Evolutionary conservation across 2,797 vertebrate species (phyloP).

Genomic region (Rallus crepitans): DNA sequence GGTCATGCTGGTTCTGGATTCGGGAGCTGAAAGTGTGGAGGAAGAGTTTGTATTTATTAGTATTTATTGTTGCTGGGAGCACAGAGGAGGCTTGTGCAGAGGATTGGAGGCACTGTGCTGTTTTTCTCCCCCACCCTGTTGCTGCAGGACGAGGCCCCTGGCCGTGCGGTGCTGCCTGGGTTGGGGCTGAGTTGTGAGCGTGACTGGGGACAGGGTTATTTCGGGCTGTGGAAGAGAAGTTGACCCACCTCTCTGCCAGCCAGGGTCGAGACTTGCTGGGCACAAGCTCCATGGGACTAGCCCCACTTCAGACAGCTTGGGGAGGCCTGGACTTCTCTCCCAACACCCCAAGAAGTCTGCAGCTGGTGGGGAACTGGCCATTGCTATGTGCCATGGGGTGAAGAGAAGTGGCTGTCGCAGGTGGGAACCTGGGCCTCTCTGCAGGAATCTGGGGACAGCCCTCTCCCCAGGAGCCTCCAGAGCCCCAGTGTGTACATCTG

Average conservation of each 20-base stretch:
- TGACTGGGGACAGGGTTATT: too few species aligned
- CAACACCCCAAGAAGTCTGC: background rate
- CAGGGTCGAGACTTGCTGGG: background rate
- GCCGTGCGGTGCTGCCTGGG: background rate
- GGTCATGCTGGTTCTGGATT: background rate
- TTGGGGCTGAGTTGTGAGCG: background rate
- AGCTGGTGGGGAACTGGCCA: background rate
- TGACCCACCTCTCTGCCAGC: background rate
- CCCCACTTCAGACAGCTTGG: background rate
- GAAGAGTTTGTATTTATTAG: constrained; percentile 49
- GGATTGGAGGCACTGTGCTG: background rate
- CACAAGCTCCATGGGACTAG: background rate
- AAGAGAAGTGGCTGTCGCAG: background rate
- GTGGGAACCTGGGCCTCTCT: background rate
- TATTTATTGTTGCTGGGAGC: constrained; percentile 53
- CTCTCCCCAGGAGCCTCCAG: background rate
- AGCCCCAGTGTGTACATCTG: background rate
- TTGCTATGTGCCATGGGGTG: background rate
- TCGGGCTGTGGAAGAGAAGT: too few species aligned
- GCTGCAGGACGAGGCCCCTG: background rate
- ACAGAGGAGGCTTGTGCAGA: background rate
- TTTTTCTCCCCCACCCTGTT: background rate
- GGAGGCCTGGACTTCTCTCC: background rate
- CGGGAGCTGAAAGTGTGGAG: background rate
- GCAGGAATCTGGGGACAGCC: background rate